Conservation (phyloP, 2,888 invertebrate species). For the Eremobia ochroleuca region DNA sequence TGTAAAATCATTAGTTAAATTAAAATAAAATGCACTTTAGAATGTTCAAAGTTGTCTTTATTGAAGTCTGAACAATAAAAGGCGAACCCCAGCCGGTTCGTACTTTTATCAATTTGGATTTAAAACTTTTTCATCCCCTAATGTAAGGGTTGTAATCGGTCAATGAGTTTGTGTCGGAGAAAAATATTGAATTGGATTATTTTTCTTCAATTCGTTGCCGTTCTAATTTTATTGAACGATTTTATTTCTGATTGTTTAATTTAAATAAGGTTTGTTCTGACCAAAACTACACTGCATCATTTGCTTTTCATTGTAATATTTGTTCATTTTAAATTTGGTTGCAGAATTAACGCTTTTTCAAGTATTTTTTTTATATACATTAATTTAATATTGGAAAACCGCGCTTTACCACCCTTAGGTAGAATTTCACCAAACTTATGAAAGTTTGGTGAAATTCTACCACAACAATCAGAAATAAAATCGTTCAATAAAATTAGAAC, state of each 20-base stretch:
- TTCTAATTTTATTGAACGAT: neutral
- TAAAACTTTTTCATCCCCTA: slow-evolving; percentile 27
- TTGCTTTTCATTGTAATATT: neutral
- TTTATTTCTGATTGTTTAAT: neutral
- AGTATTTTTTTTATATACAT: neutral
- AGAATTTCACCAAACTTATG: too few species aligned
- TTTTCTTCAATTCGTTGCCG: neutral
- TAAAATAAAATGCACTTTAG: slow-evolving; percentile 30
- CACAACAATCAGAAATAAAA: too few species aligned
- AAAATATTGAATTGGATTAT: slow-evolving; percentile 3
- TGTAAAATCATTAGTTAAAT: slow-evolving; percentile 28
- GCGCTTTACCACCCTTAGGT: too few species aligned
- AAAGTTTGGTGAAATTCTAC: too few species aligned
- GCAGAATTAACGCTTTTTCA: neutral
- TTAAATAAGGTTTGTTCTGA: neutral
- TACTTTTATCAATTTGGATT: slow-evolving; percentile 53
- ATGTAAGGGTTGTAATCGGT: slow-evolving; percentile 41
- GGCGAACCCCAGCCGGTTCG: slow-evolving; percentile 26
- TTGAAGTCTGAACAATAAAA: slow-evolving; percentile 45
- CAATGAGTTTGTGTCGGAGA: slow-evolving; percentile 9
- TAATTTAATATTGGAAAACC: neutral
- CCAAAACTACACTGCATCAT: neutral
- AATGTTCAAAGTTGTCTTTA: slow-evolving; percentile 21
- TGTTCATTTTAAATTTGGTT: neutral
- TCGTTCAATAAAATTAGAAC: too few species aligned